Evolutionary conservation across 2,797 vertebrate species (phyloP).

Genomic region (Anniella stebbinsi): DNA sequence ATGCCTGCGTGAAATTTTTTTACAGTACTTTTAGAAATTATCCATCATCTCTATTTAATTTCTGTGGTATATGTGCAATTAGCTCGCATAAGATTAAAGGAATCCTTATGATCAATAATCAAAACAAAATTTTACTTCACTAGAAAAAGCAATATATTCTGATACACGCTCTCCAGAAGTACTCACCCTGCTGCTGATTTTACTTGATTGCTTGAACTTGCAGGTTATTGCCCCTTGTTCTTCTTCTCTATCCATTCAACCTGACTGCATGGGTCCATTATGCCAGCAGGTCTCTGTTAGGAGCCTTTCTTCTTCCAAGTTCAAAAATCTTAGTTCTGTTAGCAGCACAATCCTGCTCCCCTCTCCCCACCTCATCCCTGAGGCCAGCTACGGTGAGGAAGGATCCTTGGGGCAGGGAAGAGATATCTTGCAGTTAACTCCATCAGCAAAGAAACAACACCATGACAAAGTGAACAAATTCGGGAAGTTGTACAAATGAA

Average conservation of each 20-base stretch:
- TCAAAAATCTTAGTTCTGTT: not conserved
- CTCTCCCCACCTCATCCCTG: not conserved
- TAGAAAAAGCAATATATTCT: not conserved
- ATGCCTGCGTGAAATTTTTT: not conserved
- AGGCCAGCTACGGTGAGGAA: not conserved
- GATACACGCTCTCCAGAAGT: not conserved
- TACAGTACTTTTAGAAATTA: conserved; percentile 3
- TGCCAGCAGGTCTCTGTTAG: not conserved
- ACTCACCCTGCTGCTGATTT: not conserved
- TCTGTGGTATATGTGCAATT: not conserved
- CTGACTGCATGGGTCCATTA: not conserved
- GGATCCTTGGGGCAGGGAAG: not conserved
- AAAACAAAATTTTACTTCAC: not conserved
- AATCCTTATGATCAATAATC: not conserved
- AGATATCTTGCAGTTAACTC: not conserved
- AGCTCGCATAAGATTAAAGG: not conserved
- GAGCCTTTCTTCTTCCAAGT: not conserved
- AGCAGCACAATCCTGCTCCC: too few species aligned
- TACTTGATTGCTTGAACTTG: too few species aligned
- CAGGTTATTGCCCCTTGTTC: not conserved
- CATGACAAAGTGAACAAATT: not conserved
- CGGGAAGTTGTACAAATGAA: not conserved
- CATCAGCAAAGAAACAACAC: not conserved
- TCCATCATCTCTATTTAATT: not conserved
- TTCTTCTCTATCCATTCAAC: not conserved